Base-by-base conservation (phyloP, 2,888 invertebrate genomes). In the Andrena hattorfiana region DNA sequence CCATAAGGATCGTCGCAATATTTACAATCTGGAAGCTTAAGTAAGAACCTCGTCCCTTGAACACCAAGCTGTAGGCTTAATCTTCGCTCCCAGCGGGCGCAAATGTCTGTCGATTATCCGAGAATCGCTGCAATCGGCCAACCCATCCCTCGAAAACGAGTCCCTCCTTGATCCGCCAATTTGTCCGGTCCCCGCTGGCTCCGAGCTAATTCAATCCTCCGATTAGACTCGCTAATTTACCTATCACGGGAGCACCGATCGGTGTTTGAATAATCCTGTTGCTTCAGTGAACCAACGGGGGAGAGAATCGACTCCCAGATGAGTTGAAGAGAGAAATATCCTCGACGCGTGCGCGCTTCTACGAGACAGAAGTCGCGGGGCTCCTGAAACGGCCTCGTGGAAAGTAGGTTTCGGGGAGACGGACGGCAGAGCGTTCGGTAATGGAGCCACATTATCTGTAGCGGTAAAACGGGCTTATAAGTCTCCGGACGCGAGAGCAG, bases 201-300 rank as follows among this genome's bases (percentile, higher is more conserved):
- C 20, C 67, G 35, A 13, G 71, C 63, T 80, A 71, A 84, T 84
- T 83, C 73, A 84, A 66, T 80, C 69, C 30, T 48, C 30, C 60
- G 54, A 84, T 84, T 84, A 62, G 71, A 32, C 60, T 32, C 42
- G 35, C 59, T 73, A 66, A 83, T 83, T 80, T 67, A 30, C 28
- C 80, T 56, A 68, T 74, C 77, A 30, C 66, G 28, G 35, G 30
- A 20, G 59, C 26, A 16, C 64, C 23, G 30, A 2, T 8, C 8
- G 35, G 48, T 8, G 32, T 32, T 10, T 4, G 35, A 64, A 26
- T 26, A 35, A 70, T 60, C 20, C 32, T 56, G 13, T 2, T n/a
- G 20, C 4, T 48, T n/a, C 20, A 10, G 2, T 56, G 10, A 20
- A 51, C 5, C 6, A 16, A 4, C 35, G 49, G 10, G 20, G 6